A percentile compares a stretch with the other conserved stretches of the same genome.
phyloP scores from a whole-genome alignment of 1,140 invertebrate genomes.

The Diorhabda carinulata region DNA sequence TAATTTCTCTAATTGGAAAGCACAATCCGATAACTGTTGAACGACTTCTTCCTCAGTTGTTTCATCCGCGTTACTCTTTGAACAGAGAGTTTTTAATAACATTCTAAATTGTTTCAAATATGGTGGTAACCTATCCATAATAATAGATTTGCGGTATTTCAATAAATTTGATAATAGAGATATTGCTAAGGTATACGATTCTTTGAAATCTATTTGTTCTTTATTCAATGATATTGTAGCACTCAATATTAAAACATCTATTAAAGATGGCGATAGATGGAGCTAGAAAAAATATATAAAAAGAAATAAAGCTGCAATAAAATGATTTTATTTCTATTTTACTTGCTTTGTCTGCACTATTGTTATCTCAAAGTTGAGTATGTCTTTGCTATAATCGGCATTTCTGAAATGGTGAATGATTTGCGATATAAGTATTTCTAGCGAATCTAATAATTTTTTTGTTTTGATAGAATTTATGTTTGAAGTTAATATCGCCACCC shows the following conservation, averaged over 20 bases:
- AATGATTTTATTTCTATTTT: conserved; percentile 16
- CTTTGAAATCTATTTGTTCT: conserved; percentile 26
- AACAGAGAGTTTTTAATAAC: conserved; percentile 33
- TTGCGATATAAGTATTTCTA: conserved; percentile 33
- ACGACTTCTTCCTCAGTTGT: conserved; percentile 16
- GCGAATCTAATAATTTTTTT: conserved; percentile 27
- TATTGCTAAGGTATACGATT: conserved; percentile 25
- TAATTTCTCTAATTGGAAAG: conserved; percentile 40
- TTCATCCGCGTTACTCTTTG: conserved; percentile 28
- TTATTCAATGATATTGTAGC: conserved; percentile 22
- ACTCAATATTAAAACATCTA: conserved; percentile 31
- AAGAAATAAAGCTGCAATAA: conserved; percentile 13
- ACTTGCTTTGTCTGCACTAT: conserved; percentile 34
- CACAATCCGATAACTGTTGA: conserved; percentile 35
- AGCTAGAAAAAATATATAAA: conserved; percentile 31
- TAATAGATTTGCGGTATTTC: conserved; percentile 37
- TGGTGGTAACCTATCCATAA: conserved; percentile 39
- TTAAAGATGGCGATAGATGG: conserved; percentile 31
- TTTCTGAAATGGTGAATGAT: conserved; percentile 19
- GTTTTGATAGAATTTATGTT: conserved; percentile 36
- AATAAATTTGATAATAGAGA: conserved; percentile 35
- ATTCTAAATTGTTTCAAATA: conserved; percentile 39
- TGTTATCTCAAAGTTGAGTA: conserved; percentile 30
- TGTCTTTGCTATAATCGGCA: conserved; percentile 10
- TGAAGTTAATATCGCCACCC: conserved; percentile 29